Conservation (phyloP, 2,797 vertebrate species). For the Hoplostethus atlanticus region DNA sequence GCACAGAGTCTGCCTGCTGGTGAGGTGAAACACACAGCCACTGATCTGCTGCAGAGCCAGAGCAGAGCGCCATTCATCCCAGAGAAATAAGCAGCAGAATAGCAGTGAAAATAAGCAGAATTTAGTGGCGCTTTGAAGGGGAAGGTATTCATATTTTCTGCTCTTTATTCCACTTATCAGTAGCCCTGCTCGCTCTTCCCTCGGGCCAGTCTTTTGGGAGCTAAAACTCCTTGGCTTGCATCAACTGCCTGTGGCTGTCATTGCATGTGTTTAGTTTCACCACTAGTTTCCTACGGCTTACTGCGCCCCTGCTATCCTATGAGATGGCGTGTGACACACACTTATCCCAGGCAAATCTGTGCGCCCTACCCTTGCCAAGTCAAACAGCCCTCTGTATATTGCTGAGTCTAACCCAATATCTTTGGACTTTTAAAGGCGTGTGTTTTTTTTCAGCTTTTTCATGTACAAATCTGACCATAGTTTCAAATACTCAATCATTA, state of each 20-base stretch:
- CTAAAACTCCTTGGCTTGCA: slow-evolving; percentile 76
- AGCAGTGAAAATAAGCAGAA: slow-evolving; percentile 74
- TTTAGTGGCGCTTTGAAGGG: slow-evolving; percentile 77
- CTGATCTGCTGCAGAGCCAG: slow-evolving; percentile 64
- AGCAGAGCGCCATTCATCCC: slow-evolving; percentile 55
- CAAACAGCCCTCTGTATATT: slow-evolving; percentile 83
- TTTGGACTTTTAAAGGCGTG: slow-evolving; percentile 76
- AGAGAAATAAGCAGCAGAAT: slow-evolving; percentile 74
- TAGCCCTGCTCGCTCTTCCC: slow-evolving; percentile 63
- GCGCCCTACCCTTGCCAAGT: slow-evolving; percentile 78
- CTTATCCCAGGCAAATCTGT: slow-evolving; percentile 81
- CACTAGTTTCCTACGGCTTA: slow-evolving; percentile 84
- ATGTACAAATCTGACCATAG: slow-evolving; percentile 80
- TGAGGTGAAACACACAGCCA: slow-evolving; percentile 65
- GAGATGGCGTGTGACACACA: slow-evolving; percentile 82
- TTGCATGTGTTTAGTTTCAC: slow-evolving; percentile 86
- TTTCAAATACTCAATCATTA: slow-evolving; percentile 87
- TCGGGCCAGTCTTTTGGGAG: slow-evolving; percentile 75
- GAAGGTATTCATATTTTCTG: slow-evolving; percentile 76
- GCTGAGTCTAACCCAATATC: slow-evolving; percentile 84
- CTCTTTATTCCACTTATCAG: slow-evolving; percentile 78
- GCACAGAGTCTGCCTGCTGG: slow-evolving; percentile 48
- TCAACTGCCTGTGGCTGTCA: slow-evolving; percentile 81
- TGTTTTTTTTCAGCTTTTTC: slow-evolving; percentile 73
- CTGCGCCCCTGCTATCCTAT: slow-evolving; percentile 75